Evolutionary conservation across 2,113 vertebrate species (phyloP).

Genomic region (Agapornis roseicollis): DNA sequence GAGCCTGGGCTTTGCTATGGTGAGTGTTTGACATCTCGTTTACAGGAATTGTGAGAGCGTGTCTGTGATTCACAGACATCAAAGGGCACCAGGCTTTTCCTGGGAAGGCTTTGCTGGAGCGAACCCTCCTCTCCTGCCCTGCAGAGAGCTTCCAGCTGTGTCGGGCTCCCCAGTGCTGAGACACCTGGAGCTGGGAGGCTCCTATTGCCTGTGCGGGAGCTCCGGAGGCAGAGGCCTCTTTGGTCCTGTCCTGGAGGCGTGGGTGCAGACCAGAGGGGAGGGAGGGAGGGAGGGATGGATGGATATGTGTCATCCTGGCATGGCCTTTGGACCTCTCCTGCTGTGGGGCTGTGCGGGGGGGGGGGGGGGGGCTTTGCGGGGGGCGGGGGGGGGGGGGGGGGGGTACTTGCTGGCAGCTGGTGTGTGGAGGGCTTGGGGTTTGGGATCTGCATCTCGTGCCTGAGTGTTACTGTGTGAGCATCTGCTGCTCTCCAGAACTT

Average conservation of each 20-base stretch:
- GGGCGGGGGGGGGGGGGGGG: too few relatives aligned
- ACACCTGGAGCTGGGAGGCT: not conserved
- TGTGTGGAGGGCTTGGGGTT: not conserved
- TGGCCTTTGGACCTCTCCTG: not conserved
- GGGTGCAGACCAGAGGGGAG: not conserved
- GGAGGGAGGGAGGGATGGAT: not conserved
- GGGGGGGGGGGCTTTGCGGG: not conserved
- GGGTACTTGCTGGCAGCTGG: not conserved
- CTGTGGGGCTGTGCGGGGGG: not conserved
- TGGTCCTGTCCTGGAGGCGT: not conserved
- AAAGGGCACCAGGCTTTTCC: slow-evolving; percentile 56
- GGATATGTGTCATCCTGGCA: not conserved
- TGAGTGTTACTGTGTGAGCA: not conserved
- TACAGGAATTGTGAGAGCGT: slow-evolving; percentile 66
- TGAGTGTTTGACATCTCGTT: slow-evolving; percentile 72
- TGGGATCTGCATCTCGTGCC: not conserved
- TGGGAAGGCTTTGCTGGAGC: slow-evolving; percentile 49
- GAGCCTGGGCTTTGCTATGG: slow-evolving; percentile 54
- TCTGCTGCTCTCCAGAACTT: slow-evolving; percentile 54
- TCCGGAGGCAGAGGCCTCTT: not conserved
- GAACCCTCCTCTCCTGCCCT: not conserved
- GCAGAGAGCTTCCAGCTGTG: slow-evolving; percentile 19
- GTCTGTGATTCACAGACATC: slow-evolving; percentile 70
- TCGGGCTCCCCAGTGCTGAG: not conserved
- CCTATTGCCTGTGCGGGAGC: not conserved